Conservation (phyloP, 2,888 invertebrate species). For the Sinohyriopsis cumingii region DNA sequence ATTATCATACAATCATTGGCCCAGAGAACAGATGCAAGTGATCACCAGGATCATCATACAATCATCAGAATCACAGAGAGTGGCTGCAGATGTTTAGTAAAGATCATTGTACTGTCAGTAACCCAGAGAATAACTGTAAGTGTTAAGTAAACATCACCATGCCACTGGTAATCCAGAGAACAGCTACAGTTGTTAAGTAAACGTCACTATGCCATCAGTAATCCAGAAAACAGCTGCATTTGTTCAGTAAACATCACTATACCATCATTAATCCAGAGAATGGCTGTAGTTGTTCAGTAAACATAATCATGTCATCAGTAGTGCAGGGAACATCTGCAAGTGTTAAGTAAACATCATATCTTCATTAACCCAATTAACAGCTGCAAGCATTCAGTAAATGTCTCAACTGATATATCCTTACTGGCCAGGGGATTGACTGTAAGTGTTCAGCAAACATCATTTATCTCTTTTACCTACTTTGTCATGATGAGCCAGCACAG, state of each 20-base stretch:
- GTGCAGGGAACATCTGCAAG: constrained; percentile 8
- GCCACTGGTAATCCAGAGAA: too few relatives aligned
- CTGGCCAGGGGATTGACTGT: too few relatives aligned
- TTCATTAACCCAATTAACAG: not conserved
- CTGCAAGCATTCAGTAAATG: not conserved
- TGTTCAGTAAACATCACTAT: constrained; percentile 3
- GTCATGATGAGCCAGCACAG: too few relatives aligned
- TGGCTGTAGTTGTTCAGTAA: constrained; percentile 14
- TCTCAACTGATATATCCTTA: not conserved
- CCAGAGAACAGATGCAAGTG: not conserved
- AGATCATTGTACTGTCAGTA: constrained; percentile 56
- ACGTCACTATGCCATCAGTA: not conserved
- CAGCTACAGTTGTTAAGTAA: constrained; percentile 13
- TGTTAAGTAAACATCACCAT: not conserved
- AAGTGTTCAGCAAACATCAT: too few relatives aligned
- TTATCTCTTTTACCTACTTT: too few relatives aligned
- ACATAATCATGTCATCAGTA: not conserved
- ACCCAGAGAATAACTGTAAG: constrained; percentile 62
- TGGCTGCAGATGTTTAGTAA: constrained; percentile 33
- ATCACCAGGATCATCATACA: not conserved
- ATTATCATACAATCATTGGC: not conserved
- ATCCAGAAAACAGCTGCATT: constrained; percentile 7
- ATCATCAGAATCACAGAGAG: too few relatives aligned
- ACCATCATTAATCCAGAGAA: too few relatives aligned
- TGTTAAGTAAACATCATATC: constrained; percentile 2